Conservation (phyloP, 2,888 invertebrate genomes). For the Rambutsinella grinnellia region DNA sequence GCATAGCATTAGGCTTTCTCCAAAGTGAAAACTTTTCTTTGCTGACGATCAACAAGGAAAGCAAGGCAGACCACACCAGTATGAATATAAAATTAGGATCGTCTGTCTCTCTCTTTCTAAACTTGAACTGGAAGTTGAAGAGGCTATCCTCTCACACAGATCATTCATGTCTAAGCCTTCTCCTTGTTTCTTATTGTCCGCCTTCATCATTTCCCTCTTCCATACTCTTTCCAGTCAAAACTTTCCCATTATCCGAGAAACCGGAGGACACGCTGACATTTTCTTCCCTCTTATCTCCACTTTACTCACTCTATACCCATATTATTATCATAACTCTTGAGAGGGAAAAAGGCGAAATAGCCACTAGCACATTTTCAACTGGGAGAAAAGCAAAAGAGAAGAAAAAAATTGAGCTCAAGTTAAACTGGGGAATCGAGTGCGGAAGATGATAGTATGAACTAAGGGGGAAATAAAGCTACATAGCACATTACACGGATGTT, state of each 20-base stretch:
- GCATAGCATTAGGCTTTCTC: too few relatives aligned
- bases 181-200: constrained; percentile 11
- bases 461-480: neutral
- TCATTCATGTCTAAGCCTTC: constrained; percentile 24
- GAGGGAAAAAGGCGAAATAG: constrained; percentile 42
- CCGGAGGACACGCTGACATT: constrained; percentile 50
- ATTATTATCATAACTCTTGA: constrained; percentile 44
- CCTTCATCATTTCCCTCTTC: constrained; percentile 29
- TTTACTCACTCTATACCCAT: constrained; percentile 26
- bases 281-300: constrained; percentile 38
- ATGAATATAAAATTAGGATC: constrained; percentile 39
- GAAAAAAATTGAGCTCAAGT: neutral
- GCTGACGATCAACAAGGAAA: too few relatives aligned
- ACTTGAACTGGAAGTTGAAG: neutral
- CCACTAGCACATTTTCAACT: constrained; percentile 24
- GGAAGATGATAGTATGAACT: too few relatives aligned
- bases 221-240: constrained; percentile 25
- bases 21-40: too few relatives aligned
- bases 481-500: neutral
- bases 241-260: constrained; percentile 49
- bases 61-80: too few relatives aligned
- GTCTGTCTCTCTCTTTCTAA: too few relatives aligned
- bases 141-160: constrained; percentile 6
- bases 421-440: neutral
- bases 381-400: neutral